These are phyloP conservation scores for Toxotes chatareus DNA, from an alignment of 2,113 vertebrate species.

Conservation along the genomic window DNA sequence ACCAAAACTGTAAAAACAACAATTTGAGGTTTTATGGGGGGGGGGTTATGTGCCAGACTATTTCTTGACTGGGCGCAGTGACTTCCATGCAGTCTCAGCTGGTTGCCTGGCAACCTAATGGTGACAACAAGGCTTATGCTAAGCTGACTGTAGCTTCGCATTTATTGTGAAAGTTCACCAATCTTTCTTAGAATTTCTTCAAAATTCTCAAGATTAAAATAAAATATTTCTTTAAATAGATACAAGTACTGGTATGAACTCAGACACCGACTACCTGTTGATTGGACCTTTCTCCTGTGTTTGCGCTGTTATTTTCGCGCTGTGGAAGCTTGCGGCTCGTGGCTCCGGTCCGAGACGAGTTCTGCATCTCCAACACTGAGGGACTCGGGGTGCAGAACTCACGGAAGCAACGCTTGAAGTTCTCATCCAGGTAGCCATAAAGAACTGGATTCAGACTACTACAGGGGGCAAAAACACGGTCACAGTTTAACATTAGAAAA, in stretches of 20 bases:
- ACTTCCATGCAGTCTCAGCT: no score
- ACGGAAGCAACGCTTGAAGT: conserved; percentile 98
- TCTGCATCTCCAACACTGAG: conserved; percentile 91
- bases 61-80: no score
- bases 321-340: conserved; percentile 83
- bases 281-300: conserved; percentile 94
- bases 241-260: background rate
- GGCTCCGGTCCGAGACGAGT: conserved; percentile 87
- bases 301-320: conserved; percentile 89
- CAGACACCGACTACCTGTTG: conserved; percentile 88
- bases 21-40: no score
- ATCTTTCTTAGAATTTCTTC: no score
- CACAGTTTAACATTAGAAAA: background rate
- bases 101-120: no score
- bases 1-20: no score
- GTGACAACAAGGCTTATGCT: no score
- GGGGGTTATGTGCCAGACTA: no score
- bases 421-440: conserved; percentile 98
- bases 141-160: no score
- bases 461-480: conserved; percentile 7
- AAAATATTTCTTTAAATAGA: background rate
- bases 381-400: conserved; percentile 97
- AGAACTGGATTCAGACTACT: conserved; percentile 96
- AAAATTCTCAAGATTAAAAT: no score
- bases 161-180: no score